Evolutionary conservation across 1,140 invertebrate species (phyloP).

Genomic region (Atta colombica): DNA sequence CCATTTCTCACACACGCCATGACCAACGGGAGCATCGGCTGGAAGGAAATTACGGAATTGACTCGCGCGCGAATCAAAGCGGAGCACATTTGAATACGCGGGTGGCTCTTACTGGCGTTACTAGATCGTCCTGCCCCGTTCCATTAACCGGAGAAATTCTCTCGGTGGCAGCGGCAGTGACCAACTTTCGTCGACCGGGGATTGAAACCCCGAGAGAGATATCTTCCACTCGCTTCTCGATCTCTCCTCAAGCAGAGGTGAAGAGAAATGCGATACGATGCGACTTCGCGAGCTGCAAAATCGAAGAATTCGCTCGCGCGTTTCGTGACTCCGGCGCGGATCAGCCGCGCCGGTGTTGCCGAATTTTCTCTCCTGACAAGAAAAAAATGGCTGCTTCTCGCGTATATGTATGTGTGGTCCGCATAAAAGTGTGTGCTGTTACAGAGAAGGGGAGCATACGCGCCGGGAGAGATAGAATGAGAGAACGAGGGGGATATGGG

Average conservation of each 20-base stretch:
- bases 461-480: conserved; percentile 9
- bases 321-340: conserved; percentile 20
- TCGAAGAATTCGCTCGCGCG: conserved; percentile 20
- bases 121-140: conserved; percentile 60
- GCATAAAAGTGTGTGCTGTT: neutral
- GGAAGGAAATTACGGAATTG: conserved; percentile 11
- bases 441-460: conserved; percentile 23
- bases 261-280: neutral
- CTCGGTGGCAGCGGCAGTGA: conserved; percentile 27
- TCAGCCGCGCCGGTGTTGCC: conserved; percentile 39
- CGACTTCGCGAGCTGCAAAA: neutral
- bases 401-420: neutral
- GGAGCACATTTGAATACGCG: conserved; percentile 14
- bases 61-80: conserved; percentile 19
- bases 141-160: conserved; percentile 66
- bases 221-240: conserved; percentile 14
- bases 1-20: no score
- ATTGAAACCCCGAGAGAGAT: conserved; percentile 45
- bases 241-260: conserved; percentile 31
- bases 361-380: conserved; percentile 58
- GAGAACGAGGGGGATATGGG: neutral
- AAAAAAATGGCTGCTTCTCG: conserved; percentile 51
- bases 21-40: conserved; percentile 41
- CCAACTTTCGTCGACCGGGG: conserved; percentile 61
- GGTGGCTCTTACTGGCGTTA: conserved; percentile 42